Conservation (phyloP, 2,888 invertebrate genomes). For the Andrena camellia region DNA sequence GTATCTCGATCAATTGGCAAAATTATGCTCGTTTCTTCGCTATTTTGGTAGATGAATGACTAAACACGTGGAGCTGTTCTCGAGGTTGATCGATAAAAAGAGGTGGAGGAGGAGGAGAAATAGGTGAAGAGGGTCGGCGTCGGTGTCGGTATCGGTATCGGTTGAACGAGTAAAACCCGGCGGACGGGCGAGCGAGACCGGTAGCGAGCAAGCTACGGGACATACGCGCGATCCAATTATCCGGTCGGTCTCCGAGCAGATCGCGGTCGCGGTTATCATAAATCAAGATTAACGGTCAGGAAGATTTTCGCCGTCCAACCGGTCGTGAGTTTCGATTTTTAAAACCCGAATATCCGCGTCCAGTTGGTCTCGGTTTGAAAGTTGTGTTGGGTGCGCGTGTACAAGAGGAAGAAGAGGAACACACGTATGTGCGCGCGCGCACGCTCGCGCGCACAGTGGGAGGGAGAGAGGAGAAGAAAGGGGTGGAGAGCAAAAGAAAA, state of each 20-base stretch:
- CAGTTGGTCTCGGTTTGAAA: background rate
- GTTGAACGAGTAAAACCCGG: background rate
- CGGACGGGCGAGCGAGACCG: slow-evolving; percentile 36
- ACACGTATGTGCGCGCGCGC: accelerated
- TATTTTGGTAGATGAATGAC: too few species aligned
- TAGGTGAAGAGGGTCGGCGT: background rate
- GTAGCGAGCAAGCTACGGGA: slow-evolving; percentile 50
- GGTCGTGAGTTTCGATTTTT: slow-evolving; percentile 64
- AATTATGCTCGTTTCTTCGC: too few species aligned
- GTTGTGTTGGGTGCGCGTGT: background rate
- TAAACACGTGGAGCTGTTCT: too few species aligned
- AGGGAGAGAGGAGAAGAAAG: background rate
- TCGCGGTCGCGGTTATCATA: slow-evolving; percentile 70
- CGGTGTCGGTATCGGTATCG: background rate
- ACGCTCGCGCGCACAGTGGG: too few species aligned
- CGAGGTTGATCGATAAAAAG: background rate
- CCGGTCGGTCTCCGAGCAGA: slow-evolving; percentile 63
- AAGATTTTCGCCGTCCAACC: slow-evolving; percentile 70
- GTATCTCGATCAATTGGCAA: too few species aligned
- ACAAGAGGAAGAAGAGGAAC: background rate
- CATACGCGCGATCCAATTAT: slow-evolving; percentile 68
- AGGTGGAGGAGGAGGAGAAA: too few species aligned
- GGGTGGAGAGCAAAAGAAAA: slow-evolving; percentile 43
- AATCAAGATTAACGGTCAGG: slow-evolving; percentile 75
- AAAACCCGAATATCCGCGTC: slow-evolving; percentile 38